Evolutionary conservation across 2,797 vertebrate genomes (phyloP), one percentile per base, ranked within the genome.

Genomic region (Tapirus indicus): DNA sequence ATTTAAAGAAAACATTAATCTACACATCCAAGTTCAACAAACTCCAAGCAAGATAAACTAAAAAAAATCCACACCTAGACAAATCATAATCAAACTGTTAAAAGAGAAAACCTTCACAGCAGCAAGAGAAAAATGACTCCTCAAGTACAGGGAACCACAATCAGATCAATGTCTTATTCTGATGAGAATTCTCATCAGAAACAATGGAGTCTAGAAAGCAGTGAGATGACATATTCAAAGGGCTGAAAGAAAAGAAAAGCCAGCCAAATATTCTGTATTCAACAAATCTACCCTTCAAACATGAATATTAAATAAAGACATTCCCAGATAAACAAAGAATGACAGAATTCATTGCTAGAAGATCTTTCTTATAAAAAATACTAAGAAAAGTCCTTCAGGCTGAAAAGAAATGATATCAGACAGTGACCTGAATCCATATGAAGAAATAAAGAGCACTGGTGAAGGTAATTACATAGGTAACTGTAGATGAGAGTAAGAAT

Each of bases 81-180:
- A 66, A 84, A 88, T 88, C 27, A 84, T 47, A 75, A 83, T 91
- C 64, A 49, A 75, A 88, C 12, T 32, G 27, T 68, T 88, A 29
- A 92, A 87, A 95, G 44, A 85, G n/a, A 78, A 94, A 90, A 87
- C 38, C 69, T 77, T 95, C 38, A 78, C 79, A 83, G 18, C 35
- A 44, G 58, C 27, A 68, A 84, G 8, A 75, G 74, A 14, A 85
- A 93, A 88, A 64, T 80, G 52, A 89, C 49, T 95, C 95, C 78
- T 44, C n/a, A n/a, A 77, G 38, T 71, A 52, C 56, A 87, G 56
- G 35, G 29, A 60, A 78, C 20, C 23, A 56, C 54, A 88, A 54
- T 49, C 56, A 68, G 60, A 86, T 64, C 35, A 88, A 32, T 75
- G 88, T 77, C 64, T 77, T 77, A 69, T 49, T 78, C 69, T 52